Evolutionary conservation across 2,113 vertebrate genomes (phyloP), one percentile per base, ranked within the genome.

Genomic region (Dipodomys stephensi): DNA sequence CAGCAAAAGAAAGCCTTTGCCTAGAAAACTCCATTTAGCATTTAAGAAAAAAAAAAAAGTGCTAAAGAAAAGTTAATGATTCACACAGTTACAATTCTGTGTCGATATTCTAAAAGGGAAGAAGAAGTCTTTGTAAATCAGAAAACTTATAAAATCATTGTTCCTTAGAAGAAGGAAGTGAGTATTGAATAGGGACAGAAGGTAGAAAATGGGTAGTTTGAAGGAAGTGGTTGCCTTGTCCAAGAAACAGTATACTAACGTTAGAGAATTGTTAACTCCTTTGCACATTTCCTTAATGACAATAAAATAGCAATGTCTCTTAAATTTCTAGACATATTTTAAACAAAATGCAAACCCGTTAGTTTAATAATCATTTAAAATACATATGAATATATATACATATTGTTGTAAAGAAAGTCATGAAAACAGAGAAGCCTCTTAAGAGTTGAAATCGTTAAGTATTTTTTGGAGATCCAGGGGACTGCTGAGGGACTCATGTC

Each of bases 1-100:
- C 68, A 84, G 44, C 9, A 84, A 83, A 84, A 77, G 15, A 87
- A 87, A 72, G 2, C 0, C 27, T 88, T 79, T 83, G 22, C 23
- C 69, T 83, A 27, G 22, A 65, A 94, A 85, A 35, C 22, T 87
- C 49, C 53, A 80, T 32, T 88, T 92, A 95, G 20, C 1, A 25
- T 65, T 81, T 67, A 53, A 49, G 35, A 79, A 91, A 88, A 35
- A 35, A 25, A n/a, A n/a, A 85, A 87, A 49, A 23, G 53, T 49
- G 23, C 20, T 57, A 76, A 83, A 53, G 18, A 16, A 60, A 81
- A 83, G n/a, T 44, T 16, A 94, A 85, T 78, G 18, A 88, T 89
- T 86, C 53, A 12, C 30, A 79, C 15, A 57, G 23, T 93, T 79
- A 64, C 2, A 62, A 67, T 74, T 88, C 2, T 76, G 49, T 60